These are phyloP conservation scores for Heterochromis multidens DNA, from an alignment of 2,113 vertebrate genomes.

Conservation along the genomic window DNA sequence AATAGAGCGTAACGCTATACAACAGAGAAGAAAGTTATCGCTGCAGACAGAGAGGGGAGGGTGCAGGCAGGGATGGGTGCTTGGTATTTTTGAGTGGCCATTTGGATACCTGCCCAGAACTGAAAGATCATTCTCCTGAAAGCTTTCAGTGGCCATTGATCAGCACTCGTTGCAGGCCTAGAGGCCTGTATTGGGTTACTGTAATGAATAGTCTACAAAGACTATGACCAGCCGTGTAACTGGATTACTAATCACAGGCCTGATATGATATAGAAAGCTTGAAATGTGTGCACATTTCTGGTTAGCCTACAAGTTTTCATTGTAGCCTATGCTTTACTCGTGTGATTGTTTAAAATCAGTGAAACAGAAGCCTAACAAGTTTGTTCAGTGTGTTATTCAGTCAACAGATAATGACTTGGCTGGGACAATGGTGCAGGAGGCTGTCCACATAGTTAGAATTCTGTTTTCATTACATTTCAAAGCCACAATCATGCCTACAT, in stretches of 20 bases:
- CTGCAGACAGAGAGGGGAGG: background rate
- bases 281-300: background rate
- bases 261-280: background rate
- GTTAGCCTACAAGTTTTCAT: background rate
- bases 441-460: background rate
- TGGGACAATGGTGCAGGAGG: background rate
- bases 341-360: background rate
- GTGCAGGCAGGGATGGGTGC: conserved; percentile 3
- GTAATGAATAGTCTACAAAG: conserved; percentile 40
- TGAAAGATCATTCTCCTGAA: conserved; percentile 60
- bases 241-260: conserved; percentile 6
- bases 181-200: conserved; percentile 42
- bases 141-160: conserved; percentile 59
- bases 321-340: background rate
- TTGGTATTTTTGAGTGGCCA: conserved; percentile 32
- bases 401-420: background rate
- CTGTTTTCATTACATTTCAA: background rate
- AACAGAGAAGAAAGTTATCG: conserved; percentile 9
- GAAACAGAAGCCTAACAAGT: background rate
- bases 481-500: background rate
- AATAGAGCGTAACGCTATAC: conserved; percentile 18
- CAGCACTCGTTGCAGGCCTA: background rate
- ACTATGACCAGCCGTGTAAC: background rate
- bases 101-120: conserved; percentile 61
- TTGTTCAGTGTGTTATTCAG: background rate